Conservation (phyloP, 2,888 invertebrate genomes). For the Pantelozetes paolii region DNA sequence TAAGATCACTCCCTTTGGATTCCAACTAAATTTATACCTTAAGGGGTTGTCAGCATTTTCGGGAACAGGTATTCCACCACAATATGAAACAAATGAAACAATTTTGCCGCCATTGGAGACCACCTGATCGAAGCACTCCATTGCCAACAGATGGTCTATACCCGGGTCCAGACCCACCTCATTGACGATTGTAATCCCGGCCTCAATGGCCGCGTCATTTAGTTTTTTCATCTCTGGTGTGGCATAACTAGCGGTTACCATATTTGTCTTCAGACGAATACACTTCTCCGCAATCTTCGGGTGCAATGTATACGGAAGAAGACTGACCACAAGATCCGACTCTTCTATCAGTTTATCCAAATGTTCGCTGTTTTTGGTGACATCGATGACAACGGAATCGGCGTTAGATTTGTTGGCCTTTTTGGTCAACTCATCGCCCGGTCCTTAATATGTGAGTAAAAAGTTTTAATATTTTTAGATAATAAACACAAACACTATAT, state of each 20-base stretch:
- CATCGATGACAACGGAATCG: conserved; percentile 75
- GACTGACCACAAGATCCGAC: conserved; percentile 60
- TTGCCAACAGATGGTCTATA: conserved; percentile 92
- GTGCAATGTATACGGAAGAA: conserved; percentile 86
- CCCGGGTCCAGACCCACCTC: conserved; percentile 98
- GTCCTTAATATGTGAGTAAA: conserved; percentile 51
- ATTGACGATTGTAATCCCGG: conserved; percentile 87
- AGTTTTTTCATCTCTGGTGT: conserved; percentile 75
- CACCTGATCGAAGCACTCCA: conserved; percentile 93
- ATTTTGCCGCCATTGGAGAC: conserved; percentile 77
- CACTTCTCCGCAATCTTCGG: conserved; percentile 78
- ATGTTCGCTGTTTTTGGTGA: conserved; percentile 66
- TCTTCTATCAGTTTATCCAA: conserved; percentile 67
- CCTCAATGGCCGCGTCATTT: conserved; percentile 72
- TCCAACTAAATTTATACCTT: conserved; percentile 67
- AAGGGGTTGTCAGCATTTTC: conserved; percentile 81
- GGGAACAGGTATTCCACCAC: conserved; percentile 94
- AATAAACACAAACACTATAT: no score
- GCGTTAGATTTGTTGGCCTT: conserved; percentile 60
- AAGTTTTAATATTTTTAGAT: conserved; percentile 12
- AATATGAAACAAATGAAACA: conserved; percentile 92
- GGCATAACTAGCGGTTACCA: conserved; percentile 95
- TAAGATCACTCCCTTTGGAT: conserved; percentile 83
- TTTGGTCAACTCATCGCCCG: conserved; percentile 75
- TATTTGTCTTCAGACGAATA: conserved; percentile 75